phyloP scores from a whole-genome alignment of 2,888 invertebrate genomes.

The Ctenicera cuprea region DNA sequence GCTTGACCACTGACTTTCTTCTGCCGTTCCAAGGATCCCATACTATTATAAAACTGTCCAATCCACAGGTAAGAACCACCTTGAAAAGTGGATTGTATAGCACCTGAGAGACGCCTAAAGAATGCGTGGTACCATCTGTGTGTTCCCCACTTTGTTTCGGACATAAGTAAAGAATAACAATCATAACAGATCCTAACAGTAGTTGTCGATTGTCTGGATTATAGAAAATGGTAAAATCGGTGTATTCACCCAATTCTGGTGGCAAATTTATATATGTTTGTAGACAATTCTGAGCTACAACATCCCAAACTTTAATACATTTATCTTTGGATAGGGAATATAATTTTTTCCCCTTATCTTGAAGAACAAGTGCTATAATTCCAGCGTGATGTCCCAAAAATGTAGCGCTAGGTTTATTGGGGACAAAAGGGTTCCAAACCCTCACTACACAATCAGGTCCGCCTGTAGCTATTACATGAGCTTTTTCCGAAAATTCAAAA shows the following conservation, averaged over 20 bases:
- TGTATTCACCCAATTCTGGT: conserved; percentile 77
- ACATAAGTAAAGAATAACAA: conserved; percentile 80
- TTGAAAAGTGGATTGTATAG: conserved; percentile 86
- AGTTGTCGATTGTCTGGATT: conserved; percentile 80
- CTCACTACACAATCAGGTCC: conserved; percentile 83
- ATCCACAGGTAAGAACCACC: conserved; percentile 84
- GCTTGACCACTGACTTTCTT: conserved; percentile 80
- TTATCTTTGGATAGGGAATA: conserved; percentile 85
- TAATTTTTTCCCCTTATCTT: conserved; percentile 79
- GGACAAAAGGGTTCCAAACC: conserved; percentile 89
- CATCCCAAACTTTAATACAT: conserved; percentile 86
- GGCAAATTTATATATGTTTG: conserved; percentile 83
- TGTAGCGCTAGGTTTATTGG: conserved; percentile 78
- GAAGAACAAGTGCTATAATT: conserved; percentile 80
- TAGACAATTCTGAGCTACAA: conserved; percentile 79
- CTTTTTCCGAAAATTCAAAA: conserved; percentile 77
- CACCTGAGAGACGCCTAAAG: conserved; percentile 81
- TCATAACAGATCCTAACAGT: conserved; percentile 79
- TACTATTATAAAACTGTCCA: conserved; percentile 87
- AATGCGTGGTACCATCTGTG: conserved; percentile 80
- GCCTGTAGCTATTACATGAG: conserved; percentile 80
- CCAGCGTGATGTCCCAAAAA: conserved; percentile 84
- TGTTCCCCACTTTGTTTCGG: conserved; percentile 80
- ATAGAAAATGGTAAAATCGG: conserved; percentile 78
- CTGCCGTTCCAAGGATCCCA: conserved; percentile 87